Conservation (phyloP, 1,140 invertebrate species). For the Pogonomyrmex barbatus region DNA sequence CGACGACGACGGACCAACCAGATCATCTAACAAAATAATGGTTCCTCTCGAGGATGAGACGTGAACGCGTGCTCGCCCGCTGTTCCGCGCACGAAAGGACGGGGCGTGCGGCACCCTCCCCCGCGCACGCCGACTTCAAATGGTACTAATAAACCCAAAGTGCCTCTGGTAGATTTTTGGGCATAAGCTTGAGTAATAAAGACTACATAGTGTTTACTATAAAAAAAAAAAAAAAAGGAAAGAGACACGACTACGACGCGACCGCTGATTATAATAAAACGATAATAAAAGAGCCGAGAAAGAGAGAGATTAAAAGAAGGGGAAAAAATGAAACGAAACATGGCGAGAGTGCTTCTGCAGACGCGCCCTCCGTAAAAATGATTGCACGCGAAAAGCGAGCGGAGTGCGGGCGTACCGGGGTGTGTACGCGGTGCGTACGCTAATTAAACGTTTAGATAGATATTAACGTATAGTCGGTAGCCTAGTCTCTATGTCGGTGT, state of each 20-base stretch:
- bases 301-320: constrained; percentile 15
- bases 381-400: constrained; percentile 60
- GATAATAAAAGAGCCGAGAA: constrained; percentile 63
- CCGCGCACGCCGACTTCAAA: constrained; percentile 84
- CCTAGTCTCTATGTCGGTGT: constrained; percentile 84
- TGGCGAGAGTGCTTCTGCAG: constrained; percentile 57
- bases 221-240: constrained; percentile 60
- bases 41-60: constrained; percentile 35
- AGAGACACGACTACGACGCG: constrained; percentile 71
- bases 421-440: constrained; percentile 76
- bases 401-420: constrained; percentile 77
- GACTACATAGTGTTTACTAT: constrained; percentile 79
- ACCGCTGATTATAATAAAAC: constrained; percentile 72
- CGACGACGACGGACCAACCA: neutral
- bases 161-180: constrained; percentile 87
- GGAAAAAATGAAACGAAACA: constrained; percentile 14
- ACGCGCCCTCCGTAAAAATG: constrained; percentile 37
- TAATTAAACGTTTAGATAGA: constrained; percentile 78
- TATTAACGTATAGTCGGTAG: constrained; percentile 83
- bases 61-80: constrained; percentile 69
- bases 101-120: constrained; percentile 76
- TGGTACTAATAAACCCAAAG: constrained; percentile 87
- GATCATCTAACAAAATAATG: constrained; percentile 8
- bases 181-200: constrained; percentile 86
- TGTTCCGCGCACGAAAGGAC: constrained; percentile 65